These are phyloP conservation scores for Eurypyga helias DNA, from an alignment of 2,113 vertebrate genomes.

Conservation along the genomic window DNA sequence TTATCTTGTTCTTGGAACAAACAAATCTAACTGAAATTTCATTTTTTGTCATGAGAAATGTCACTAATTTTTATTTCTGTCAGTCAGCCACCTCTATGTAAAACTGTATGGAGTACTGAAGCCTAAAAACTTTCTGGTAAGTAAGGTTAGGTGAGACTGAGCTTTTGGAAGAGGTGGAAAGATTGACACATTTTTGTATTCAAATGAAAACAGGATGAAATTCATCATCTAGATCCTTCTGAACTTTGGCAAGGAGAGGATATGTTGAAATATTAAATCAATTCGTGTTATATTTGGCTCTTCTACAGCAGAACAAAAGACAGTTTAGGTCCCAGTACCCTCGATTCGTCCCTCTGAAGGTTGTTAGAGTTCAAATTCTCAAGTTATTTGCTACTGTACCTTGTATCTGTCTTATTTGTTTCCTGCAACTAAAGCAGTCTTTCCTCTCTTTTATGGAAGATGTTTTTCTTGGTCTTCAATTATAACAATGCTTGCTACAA, in stretches of 20 bases:
- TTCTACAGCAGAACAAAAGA: neutral
- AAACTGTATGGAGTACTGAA: neutral
- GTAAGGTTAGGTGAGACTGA: neutral
- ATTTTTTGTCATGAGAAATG: neutral
- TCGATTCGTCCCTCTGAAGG: neutral
- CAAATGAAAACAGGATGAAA: neutral
- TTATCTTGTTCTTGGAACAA: neutral
- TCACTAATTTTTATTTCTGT: neutral
- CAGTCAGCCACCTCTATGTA: neutral
- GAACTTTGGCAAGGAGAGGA: neutral
- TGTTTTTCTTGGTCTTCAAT: neutral
- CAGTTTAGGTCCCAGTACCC: neutral
- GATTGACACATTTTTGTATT: neutral
- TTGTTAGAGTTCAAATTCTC: neutral
- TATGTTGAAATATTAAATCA: neutral
- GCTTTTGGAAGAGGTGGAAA: neutral
- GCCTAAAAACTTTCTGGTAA: neutral
- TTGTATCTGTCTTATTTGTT: neutral
- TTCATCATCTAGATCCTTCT: neutral
- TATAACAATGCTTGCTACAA: neutral
- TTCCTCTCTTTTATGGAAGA: neutral
- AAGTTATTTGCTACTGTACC: neutral
- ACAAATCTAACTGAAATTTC: neutral
- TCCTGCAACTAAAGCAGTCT: neutral
- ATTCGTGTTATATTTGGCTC: neutral